A percentile compares a stretch with the other conserved stretches of the same genome.
These are phyloP conservation scores for Tolypeutes matacus DNA, from an alignment of 2,797 vertebrate genomes.

Conservation along the genomic window DNA sequence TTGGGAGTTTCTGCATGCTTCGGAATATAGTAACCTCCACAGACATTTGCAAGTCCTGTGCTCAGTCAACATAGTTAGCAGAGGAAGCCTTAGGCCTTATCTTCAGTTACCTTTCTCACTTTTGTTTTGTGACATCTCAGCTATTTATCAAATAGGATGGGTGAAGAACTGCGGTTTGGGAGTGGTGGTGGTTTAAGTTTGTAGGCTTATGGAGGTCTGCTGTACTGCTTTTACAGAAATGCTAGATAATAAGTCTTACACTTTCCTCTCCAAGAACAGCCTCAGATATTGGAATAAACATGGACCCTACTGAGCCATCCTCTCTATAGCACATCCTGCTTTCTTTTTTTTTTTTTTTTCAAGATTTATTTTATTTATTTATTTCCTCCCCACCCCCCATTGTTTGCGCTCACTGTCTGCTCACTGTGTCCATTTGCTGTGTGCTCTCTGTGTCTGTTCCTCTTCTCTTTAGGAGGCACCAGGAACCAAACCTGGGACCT, in stretches of 20 bases:
- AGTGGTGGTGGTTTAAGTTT: not conserved
- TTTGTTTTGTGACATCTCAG: conserved; percentile 11
- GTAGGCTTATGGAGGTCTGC: not conserved
- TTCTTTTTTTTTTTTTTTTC: too few species aligned
- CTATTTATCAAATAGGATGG: not conserved
- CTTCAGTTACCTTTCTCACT: not conserved
- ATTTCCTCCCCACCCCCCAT: too few species aligned
- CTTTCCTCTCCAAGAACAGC: not conserved
- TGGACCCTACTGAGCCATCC: not conserved
- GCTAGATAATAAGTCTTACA: not conserved
- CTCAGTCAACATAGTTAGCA: too few species aligned
- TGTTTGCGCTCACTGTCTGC: too few species aligned
- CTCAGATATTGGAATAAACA: not conserved
- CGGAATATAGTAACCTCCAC: not conserved
- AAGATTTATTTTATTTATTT: too few species aligned
- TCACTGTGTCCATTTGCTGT: too few species aligned
- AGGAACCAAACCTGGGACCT: too few species aligned
- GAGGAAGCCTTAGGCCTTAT: too few species aligned
- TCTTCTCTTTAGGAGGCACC: too few species aligned
- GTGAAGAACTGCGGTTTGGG: conserved; percentile 18
- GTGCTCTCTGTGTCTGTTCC: too few species aligned
- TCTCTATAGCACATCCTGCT: not conserved
- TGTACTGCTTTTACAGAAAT: not conserved
- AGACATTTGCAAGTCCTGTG: not conserved
- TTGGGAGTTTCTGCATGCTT: not conserved